phyloP scores from a whole-genome alignment of 2,797 vertebrate species.

The Molothrus aeneus region DNA sequence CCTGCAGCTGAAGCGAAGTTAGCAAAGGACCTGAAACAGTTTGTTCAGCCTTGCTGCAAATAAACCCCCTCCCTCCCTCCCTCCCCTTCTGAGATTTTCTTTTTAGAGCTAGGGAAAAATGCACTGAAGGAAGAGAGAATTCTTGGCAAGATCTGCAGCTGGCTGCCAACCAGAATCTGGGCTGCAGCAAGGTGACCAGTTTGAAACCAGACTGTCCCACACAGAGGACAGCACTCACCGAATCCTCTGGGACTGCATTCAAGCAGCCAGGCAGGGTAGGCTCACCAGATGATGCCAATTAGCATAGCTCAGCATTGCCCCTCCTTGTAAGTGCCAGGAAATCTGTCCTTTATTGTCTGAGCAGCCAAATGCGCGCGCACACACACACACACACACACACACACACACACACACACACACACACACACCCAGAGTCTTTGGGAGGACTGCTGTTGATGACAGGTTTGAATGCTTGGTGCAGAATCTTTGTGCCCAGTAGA shows the following conservation, averaged over 20 bases:
- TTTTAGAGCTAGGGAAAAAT: slow-evolving; percentile 21
- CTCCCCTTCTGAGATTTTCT: neutral
- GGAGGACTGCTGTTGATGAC: neutral
- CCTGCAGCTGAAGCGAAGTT: neutral
- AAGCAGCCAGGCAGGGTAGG: slow-evolving; percentile 2
- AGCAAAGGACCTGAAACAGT: neutral
- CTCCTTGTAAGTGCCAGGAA: slow-evolving; percentile 4
- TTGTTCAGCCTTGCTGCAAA: neutral
- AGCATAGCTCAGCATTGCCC: slow-evolving; percentile 48
- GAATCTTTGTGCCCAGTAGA: neutral
- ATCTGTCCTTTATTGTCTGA: slow-evolving; percentile 58
- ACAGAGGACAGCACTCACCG: neutral
- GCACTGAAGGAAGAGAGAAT: slow-evolving; percentile 8
- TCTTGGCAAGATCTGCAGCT: slow-evolving; percentile 12
- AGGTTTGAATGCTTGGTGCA: neutral
- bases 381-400: neutral
- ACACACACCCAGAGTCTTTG: neutral
- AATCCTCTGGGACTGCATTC: slow-evolving; percentile 10
- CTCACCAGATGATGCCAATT: slow-evolving; percentile 64
- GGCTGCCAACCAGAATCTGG: slow-evolving; percentile 17
- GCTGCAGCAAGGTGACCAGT: neutral
- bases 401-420: neutral
- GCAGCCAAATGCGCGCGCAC: neutral
- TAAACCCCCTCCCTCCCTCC: neutral
- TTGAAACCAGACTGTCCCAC: slow-evolving; percentile 33